Evolutionary conservation across 2,113 vertebrate species (phyloP).

Genomic region (Oceanodroma tethys): DNA sequence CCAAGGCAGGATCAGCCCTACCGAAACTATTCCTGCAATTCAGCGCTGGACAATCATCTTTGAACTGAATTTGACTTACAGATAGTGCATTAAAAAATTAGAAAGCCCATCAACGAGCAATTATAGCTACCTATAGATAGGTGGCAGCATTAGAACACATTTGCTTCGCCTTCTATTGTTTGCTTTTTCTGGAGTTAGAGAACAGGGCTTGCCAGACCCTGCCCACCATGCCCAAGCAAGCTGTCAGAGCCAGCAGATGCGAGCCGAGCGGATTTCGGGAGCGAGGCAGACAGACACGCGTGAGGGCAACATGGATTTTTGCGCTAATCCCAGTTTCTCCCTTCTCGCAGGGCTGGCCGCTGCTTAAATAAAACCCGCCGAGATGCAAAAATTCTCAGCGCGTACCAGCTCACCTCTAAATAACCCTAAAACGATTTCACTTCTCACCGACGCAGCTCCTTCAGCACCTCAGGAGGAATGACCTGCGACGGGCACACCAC

Average conservation of each 20-base stretch:
- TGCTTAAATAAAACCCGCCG: neutral
- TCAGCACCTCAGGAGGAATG: neutral
- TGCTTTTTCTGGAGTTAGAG: neutral
- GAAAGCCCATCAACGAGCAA: neutral
- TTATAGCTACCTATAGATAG: neutral
- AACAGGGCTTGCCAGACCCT: neutral
- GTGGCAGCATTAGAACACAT: slow-evolving; percentile 25
- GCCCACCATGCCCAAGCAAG: neutral
- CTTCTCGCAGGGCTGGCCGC: neutral
- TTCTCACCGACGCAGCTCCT: neutral
- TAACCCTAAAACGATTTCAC: neutral
- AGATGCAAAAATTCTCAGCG: neutral
- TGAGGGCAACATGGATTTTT: neutral
- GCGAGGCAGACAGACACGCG: fast-evolving
- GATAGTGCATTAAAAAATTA: fast-evolving
- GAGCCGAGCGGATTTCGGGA: neutral
- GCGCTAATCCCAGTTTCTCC: neutral
- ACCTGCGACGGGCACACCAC: fast-evolving
- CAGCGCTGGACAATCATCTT: neutral
- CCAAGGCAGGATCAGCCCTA: neutral
- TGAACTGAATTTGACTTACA: neutral
- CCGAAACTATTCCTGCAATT: neutral
- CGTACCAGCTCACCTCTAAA: neutral
- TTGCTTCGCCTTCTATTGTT: neutral
- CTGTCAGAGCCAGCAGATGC: neutral